Evolutionary conservation across 2,888 invertebrate species (phyloP), one percentile per base, ranked within the genome.

Genomic region (Clistopyga incitator): DNA sequence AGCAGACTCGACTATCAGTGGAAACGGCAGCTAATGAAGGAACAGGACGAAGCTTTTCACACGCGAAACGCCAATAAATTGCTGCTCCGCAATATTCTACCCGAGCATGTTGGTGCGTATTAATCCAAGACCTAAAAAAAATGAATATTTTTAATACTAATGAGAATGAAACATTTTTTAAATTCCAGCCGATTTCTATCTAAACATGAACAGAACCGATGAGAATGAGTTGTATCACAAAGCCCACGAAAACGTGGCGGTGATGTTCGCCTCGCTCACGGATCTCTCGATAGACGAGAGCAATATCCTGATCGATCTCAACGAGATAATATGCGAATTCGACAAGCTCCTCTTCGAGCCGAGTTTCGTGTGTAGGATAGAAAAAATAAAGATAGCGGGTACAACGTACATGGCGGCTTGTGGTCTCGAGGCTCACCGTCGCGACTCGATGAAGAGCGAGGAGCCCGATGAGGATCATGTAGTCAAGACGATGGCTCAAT

Each of bases 381-480:
- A 99, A 93, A 99, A 99, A 94, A 99, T 99, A 47, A 99, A 99
- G 94, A 97, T 99, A 77, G 98, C 98, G 65, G 98, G 98, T 13
- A 98, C 98, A 95, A 99, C 99, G 0, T 99, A 99, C 90, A 99
- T 99, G 99, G 99, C 98, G 1, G 99, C 98, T 0, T 98, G 98
- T 90, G 99, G 99, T 0, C 94, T 99, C 67, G 97, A 97, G 88
- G 96, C 97, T 0, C 96, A 95, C 42, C 94, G 96, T 71, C 94
- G 96, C 79, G 95, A 95, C 89, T 95, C 96, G 2, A 93, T 89
- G 87, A 90, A 87, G 61, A 89, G 88, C 65, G 75, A 88, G 50
- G 87, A 89, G 10, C 91, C 90, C 85, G 92, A 88, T 84, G 93
- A 87, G 11, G 78, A 79, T 72, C 85, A 94, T 86, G 94, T 95